phyloP scores from a whole-genome alignment of 2,797 vertebrate species.

The Pempheris klunzingeri region DNA sequence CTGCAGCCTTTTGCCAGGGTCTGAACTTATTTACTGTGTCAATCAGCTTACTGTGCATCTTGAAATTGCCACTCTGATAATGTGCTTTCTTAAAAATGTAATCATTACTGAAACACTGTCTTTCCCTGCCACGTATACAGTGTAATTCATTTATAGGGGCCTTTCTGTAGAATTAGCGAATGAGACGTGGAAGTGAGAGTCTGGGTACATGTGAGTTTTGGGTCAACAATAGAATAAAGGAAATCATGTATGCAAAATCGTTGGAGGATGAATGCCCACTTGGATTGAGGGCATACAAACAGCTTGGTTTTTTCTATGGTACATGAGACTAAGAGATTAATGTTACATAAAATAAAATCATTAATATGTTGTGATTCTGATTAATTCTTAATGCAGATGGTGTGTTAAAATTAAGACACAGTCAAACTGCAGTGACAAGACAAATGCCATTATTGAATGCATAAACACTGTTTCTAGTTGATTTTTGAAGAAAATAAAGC shows the following conservation, averaged over 20 bases:
- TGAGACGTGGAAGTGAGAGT: constrained; percentile 24
- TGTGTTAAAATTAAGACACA: constrained; percentile 56
- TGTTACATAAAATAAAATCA: constrained; percentile 74
- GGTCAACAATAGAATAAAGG: constrained; percentile 64
- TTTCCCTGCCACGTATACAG: constrained; percentile 25
- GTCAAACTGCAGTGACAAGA: constrained; percentile 15
- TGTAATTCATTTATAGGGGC: neutral
- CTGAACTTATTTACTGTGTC: constrained; percentile 50
- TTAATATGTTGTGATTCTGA: constrained; percentile 78
- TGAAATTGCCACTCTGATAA: constrained; percentile 39
- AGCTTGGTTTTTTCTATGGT: constrained; percentile 77
- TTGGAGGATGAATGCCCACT: constrained; percentile 62
- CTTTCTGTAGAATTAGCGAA: neutral
- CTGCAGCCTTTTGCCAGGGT: constrained; percentile 63
- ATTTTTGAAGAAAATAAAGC: neutral
- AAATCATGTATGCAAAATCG: constrained; percentile 66
- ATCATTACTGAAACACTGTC: constrained; percentile 9
- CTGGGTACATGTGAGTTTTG: constrained; percentile 17
- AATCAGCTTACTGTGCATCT: constrained; percentile 56
- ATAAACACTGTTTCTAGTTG: neutral
- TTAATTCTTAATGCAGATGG: constrained; percentile 77
- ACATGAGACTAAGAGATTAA: constrained; percentile 74
- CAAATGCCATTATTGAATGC: constrained; percentile 6
- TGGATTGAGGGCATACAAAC: constrained; percentile 81
- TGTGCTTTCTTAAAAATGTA: constrained; percentile 31